Percentiles rank a stretch among this genome's conserved stretches.
phyloP scores from a whole-genome alignment of 2,888 invertebrate genomes.

The Apotomis turbidana region DNA sequence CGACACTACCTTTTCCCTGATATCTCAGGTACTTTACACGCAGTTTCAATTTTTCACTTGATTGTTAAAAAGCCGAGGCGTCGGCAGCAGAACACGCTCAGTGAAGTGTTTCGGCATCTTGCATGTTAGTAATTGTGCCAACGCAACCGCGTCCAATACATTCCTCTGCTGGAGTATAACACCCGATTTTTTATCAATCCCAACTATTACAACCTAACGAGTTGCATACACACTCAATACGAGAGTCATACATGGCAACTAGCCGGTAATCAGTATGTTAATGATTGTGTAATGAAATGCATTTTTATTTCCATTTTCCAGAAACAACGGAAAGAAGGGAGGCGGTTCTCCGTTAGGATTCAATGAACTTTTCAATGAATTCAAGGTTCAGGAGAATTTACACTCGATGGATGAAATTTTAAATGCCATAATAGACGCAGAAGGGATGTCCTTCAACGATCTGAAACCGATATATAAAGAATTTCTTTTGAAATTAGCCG shows the following conservation, averaged over 20 bases:
- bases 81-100: constrained; percentile 65
- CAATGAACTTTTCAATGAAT: constrained; percentile 94
- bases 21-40: constrained; percentile 51
- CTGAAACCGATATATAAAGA: constrained; percentile 96
- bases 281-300: constrained; percentile 37
- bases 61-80: constrained; percentile 59
- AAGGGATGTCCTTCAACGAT: constrained; percentile 97
- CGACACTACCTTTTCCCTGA: constrained; percentile 62
- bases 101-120: constrained; percentile 69
- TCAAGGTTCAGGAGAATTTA: constrained; percentile 93
- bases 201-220: constrained; percentile 50
- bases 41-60: constrained; percentile 55
- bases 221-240: constrained; percentile 37
- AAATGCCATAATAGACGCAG: constrained; percentile 94
- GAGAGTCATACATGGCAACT: constrained; percentile 16
- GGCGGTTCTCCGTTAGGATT: constrained; percentile 93
- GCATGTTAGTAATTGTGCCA: constrained; percentile 73
- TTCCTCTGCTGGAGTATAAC: constrained; percentile 67
- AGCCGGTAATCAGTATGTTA: constrained; percentile 4
- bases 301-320: constrained; percentile 59
- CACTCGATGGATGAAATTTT: constrained; percentile 95
- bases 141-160: constrained; percentile 72
- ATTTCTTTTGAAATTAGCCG: constrained; percentile 92
- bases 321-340: constrained; percentile 85
- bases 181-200: constrained; percentile 48